Conservation (phyloP, 2,113 vertebrate genomes). For the Ctenodactylus gundi region DNA sequence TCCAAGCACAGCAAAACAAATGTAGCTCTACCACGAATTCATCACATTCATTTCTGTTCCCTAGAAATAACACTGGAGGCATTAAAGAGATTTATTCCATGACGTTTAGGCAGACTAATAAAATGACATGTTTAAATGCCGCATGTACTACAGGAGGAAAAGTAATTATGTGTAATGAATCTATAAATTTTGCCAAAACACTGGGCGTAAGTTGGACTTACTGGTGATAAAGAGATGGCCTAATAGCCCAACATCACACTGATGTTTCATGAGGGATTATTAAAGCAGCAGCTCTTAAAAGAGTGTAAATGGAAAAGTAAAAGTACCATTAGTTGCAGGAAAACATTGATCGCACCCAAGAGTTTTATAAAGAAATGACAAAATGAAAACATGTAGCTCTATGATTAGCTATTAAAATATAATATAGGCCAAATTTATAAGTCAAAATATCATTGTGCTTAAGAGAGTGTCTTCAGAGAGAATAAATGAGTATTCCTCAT, state of each 20-base stretch:
- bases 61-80: background rate
- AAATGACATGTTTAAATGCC: background rate
- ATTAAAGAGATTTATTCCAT: background rate
- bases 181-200: conserved; percentile 8
- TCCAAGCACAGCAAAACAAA: background rate
- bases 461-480: background rate
- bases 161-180: conserved; percentile 21
- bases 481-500: background rate
- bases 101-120: conserved; percentile 19
- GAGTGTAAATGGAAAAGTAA: conserved; percentile 46
- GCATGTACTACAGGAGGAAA: background rate
- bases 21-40: background rate
- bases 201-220: background rate
- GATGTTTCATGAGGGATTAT: background rate
- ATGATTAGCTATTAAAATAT: conserved; percentile 37
- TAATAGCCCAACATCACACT: background rate
- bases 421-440: background rate
- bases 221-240: background rate
- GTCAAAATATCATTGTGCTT: background rate
- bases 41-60: conserved; percentile 3
- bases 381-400: conserved; percentile 30
- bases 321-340: conserved; percentile 13
- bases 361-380: conserved; percentile 47
- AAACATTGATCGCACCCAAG: background rate
- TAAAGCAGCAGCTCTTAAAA: conserved; percentile 3